Conservation (phyloP, 23 tunicate genomes). For the Botrylloides violaceus region DNA sequence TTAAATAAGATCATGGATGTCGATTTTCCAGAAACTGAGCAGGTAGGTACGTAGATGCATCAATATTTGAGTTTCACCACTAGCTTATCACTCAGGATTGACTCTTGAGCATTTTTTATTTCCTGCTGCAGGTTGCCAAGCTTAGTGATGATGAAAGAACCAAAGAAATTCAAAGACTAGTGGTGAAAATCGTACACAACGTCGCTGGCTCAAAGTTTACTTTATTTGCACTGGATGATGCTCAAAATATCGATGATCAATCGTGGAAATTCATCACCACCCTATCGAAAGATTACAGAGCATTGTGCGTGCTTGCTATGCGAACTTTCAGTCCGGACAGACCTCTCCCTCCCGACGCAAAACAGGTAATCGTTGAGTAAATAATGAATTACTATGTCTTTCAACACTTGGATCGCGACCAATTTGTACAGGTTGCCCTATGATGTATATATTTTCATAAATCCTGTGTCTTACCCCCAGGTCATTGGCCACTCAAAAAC, state of each 20-base stretch:
- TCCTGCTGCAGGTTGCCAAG: slow-evolving; percentile 17
- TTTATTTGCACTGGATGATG: slow-evolving; percentile 74
- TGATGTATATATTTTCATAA: too few species aligned
- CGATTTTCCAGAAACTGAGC: slow-evolving; percentile 25
- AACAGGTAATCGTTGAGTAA: slow-evolving; percentile 32
- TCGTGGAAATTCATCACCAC: slow-evolving; percentile 76
- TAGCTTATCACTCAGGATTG: too few species aligned
- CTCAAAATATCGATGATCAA: slow-evolving; percentile 62
- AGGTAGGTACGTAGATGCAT: slow-evolving; percentile 10
- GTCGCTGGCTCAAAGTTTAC: slow-evolving; percentile 17
- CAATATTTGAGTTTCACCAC: background rate
- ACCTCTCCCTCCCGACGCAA: slow-evolving; percentile 54
- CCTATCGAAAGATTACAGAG: slow-evolving; percentile 33
- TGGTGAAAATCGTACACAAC: slow-evolving; percentile 46
- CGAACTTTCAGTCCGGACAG: slow-evolving; percentile 68
- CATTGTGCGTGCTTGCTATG: slow-evolving; percentile 56
- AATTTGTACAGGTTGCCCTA: too few species aligned
- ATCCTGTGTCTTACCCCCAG: too few species aligned
- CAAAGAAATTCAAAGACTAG: slow-evolving; percentile 18
- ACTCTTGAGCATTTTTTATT: too few species aligned
- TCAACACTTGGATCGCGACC: too few species aligned
- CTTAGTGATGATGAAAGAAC: slow-evolving; percentile 31
- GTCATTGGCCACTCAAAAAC: slow-evolving; percentile 51
- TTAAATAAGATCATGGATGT: slow-evolving; percentile 44
- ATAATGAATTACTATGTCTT: background rate